Evolutionary conservation across 2,113 vertebrate species (phyloP).

Genomic region (Micronisus gabar): DNA sequence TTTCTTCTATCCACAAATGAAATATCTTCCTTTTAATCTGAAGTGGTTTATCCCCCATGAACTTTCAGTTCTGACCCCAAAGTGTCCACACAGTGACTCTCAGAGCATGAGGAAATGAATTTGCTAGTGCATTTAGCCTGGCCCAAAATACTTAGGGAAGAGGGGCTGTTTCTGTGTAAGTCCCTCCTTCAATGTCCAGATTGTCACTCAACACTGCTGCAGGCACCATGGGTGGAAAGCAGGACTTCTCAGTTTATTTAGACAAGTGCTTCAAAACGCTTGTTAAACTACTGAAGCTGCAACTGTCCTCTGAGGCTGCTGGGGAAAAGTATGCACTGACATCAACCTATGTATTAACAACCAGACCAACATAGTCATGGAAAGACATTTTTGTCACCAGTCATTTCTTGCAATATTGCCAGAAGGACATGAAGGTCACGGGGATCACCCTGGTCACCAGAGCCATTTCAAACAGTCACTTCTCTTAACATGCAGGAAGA

Average conservation of each 20-base stretch:
- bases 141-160: neutral
- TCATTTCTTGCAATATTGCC: neutral
- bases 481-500: neutral
- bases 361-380: neutral
- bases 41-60: neutral
- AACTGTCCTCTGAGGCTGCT: neutral
- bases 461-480: neutral
- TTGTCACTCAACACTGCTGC: neutral
- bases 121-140: neutral
- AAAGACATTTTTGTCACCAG: neutral
- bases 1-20: neutral
- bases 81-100: accelerated
- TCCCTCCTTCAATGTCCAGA: neutral
- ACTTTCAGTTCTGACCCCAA: neutral
- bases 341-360: neutral
- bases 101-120: neutral
- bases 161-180: neutral
- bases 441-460: neutral
- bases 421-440: accelerated
- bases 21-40: neutral
- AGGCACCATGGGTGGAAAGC: neutral
- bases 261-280: neutral
- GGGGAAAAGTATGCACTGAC: neutral
- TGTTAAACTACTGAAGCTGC: neutral
- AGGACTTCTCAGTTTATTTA: neutral